Evolutionary conservation across 2,888 invertebrate species (phyloP), one percentile per base, ranked within the genome.

Genomic region (Hyles lineata): DNA sequence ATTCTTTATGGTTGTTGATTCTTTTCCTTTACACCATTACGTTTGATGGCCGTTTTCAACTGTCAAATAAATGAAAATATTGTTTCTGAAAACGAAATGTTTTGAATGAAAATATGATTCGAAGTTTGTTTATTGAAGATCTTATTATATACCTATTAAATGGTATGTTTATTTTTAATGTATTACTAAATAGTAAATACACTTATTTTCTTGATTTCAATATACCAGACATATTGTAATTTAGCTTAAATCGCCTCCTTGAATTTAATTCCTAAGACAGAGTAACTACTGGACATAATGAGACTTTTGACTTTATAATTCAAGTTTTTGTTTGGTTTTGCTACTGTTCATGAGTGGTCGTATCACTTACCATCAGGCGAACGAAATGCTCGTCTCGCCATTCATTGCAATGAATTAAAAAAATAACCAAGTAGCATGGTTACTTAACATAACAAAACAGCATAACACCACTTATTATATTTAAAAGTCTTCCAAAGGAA

Each of bases 401-500:
- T 29, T 29, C 29, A 29, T 29, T 29, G 2, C 29, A 29, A 29
- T 29, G n/a, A n/a, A n/a, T n/a, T n/a, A 29, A 29, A 29, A 29
- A 29, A 29, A 5, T 3, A 29, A 29, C 29, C 29, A 29, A 29
- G 29, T 29, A 29, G 29, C 29, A 29, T 29, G 29, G 29, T 29
- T 43, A 15, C 15, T 43, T 9, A 21, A 63, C 43, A 29, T 6
- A 17, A 61, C 29, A 29, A 19, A 11, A 35, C 32, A 32, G 7
- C 29, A 61, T 61, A 17, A 21, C 43, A 63, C 7, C 21, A 15
- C 19, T 63, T 35, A 29, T 29, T 29, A 29, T 29, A 29, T 9
- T 35, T 8, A 35, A 43, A 11, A 43, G 3, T 63, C 21, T 35
- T 63, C 29, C 61, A 6, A 62, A 67, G 76, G 77, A 77, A 69